phyloP scores from a whole-genome alignment of 2,113 vertebrate genomes.

The Natator depressus region DNA sequence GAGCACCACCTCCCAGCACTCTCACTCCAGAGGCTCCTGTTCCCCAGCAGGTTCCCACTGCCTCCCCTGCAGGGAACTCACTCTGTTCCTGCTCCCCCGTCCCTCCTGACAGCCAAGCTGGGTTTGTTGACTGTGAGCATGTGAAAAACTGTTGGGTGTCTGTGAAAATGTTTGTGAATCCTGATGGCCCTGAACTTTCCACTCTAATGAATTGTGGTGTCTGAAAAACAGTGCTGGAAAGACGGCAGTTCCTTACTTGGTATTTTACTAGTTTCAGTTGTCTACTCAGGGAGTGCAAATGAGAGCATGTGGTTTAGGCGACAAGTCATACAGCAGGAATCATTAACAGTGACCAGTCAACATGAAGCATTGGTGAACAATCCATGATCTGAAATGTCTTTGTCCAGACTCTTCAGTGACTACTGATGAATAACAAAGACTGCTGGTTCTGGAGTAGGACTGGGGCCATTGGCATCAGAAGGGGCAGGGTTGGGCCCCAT shows the following conservation, averaged over 20 bases:
- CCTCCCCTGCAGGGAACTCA: not conserved
- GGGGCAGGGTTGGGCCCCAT: not conserved
- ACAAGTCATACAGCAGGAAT: not conserved
- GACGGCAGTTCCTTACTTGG: not conserved
- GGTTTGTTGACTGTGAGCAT: not conserved
- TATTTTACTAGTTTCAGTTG: not conserved
- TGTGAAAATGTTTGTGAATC: no score
- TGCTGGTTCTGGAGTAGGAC: not conserved
- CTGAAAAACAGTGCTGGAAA: not conserved
- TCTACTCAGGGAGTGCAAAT: not conserved
- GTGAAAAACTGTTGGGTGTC: not conserved
- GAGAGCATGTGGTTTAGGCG: not conserved
- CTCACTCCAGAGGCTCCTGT: not conserved
- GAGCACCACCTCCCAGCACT: not conserved
- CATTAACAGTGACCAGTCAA: not conserved
- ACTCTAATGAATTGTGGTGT: not conserved
- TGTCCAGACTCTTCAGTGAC: not conserved
- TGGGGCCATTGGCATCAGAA: not conserved
- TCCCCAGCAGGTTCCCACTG: not conserved
- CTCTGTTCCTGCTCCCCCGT: not conserved
- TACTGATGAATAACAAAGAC: accelerated
- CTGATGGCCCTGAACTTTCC: not conserved
- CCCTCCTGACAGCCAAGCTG: not conserved
- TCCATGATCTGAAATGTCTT: accelerated
- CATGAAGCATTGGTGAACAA: not conserved